Percentiles rank a stretch among this genome's conserved stretches.
These are phyloP conservation scores for Enoplosus armatus DNA, from an alignment of 2,797 vertebrate species.

Conservation along the genomic window DNA sequence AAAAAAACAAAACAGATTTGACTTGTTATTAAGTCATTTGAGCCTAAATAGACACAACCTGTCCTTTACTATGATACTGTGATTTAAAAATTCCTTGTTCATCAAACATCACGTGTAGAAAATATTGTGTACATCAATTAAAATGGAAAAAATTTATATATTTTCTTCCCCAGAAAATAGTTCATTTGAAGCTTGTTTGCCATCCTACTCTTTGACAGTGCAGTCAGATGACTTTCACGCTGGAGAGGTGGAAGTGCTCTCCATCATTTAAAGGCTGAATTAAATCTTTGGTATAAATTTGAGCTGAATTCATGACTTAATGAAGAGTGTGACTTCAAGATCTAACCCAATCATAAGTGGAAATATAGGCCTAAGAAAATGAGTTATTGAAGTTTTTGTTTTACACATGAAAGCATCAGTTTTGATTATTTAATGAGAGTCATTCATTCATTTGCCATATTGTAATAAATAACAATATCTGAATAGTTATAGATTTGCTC, in stretches of 20 bases:
- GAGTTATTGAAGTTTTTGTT: background rate
- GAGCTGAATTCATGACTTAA: too few species aligned
- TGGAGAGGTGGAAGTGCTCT: background rate
- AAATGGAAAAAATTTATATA: background rate
- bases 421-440: background rate
- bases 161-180: background rate
- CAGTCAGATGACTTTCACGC: background rate
- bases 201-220: too few species aligned
- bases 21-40: background rate
- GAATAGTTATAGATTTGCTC: background rate
- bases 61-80: background rate
- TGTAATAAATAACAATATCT: background rate
- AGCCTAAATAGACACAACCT: background rate
- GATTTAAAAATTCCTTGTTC: background rate
- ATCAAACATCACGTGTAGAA: background rate
- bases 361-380: too few species aligned
- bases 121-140: background rate
- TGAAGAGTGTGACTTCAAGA: background rate
- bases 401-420: too few species aligned
- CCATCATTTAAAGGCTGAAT: too few species aligned
- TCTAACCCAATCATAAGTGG: background rate
- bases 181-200: too few species aligned
- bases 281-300: too few species aligned
- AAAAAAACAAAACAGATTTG: slow-evolving; percentile 11
- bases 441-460: background rate